Conservation (phyloP, 1,140 invertebrate species). For the Drosophila setifemur region DNA sequence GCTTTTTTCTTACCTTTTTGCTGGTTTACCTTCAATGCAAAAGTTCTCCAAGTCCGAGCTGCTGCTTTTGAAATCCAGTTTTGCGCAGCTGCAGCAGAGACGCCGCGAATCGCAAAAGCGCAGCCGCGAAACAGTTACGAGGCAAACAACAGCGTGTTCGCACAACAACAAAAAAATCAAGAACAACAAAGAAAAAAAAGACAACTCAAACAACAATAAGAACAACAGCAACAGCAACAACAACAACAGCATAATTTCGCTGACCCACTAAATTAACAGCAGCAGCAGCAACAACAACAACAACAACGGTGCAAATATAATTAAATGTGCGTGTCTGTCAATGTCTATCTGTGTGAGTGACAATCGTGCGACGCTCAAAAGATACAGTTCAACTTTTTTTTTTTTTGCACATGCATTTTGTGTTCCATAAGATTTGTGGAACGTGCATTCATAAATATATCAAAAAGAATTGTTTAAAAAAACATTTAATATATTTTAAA, state of each 20-base stretch:
- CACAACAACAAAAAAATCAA: conserved; percentile 24
- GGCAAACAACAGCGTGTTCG: conserved; percentile 37
- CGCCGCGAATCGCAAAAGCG: conserved; percentile 35
- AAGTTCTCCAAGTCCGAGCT: conserved; percentile 33
- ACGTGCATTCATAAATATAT: too few relatives aligned
- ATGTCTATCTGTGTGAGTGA: conserved; percentile 29
- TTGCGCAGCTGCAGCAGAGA: conserved; percentile 70
- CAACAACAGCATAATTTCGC: conserved; percentile 59
- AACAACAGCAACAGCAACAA: conserved; percentile 17
- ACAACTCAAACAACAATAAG: conserved; percentile 10
- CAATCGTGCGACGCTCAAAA: conserved; percentile 41
- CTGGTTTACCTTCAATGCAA: conserved; percentile 70
- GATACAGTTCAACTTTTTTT: conserved; percentile 28
- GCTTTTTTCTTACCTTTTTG: conserved; percentile 50
- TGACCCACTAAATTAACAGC: conserved; percentile 69
- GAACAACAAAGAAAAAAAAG: neutral
- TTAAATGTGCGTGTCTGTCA: conserved; percentile 70
- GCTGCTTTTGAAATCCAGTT: conserved; percentile 74
- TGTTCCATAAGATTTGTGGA: too few relatives aligned
- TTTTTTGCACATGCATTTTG: too few relatives aligned
- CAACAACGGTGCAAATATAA: conserved; percentile 58
- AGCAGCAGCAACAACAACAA: conserved; percentile 19
- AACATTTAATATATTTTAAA: too few relatives aligned
- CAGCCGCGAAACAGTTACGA: conserved; percentile 56
- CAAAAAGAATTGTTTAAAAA: neutral